Evolutionary conservation across 1,140 invertebrate genomes (phyloP).

Genomic region (Ditylenchus dipsaci): DNA sequence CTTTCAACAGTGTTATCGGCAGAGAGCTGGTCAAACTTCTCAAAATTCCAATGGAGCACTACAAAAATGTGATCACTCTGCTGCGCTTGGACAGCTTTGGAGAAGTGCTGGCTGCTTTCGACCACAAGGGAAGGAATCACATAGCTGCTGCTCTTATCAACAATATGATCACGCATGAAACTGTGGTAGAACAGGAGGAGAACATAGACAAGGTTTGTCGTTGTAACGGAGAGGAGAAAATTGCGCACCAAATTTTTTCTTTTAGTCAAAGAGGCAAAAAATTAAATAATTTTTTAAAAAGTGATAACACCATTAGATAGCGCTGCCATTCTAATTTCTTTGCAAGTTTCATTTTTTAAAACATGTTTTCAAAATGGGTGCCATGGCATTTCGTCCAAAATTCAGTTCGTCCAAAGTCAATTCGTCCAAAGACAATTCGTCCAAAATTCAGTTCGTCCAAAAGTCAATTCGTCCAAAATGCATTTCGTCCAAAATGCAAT

Average conservation of each 20-base stretch:
- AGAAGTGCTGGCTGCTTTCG: constrained; percentile 78
- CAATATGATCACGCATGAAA: constrained; percentile 79
- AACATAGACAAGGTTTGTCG: constrained; percentile 62
- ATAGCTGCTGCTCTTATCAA: constrained; percentile 80
- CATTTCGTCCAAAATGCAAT: too few relatives aligned
- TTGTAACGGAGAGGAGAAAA: neutral
- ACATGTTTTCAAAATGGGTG: too few relatives aligned
- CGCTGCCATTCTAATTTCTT: too few relatives aligned
- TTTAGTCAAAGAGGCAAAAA: too few relatives aligned
- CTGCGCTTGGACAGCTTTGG: constrained; percentile 74
- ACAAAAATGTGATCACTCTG: constrained; percentile 83
- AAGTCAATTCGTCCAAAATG: too few relatives aligned
- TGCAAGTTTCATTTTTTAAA: constrained; percentile 12
- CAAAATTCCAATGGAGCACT: constrained; percentile 85
- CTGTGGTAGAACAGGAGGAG: constrained; percentile 78
- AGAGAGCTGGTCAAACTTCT: constrained; percentile 85
- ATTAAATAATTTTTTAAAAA: too few relatives aligned
- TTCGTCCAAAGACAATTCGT: too few relatives aligned
- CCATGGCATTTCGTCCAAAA: neutral
- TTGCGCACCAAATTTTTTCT: too few relatives aligned
- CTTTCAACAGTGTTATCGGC: constrained; percentile 76
- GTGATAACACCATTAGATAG: too few relatives aligned
- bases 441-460: too few relatives aligned
- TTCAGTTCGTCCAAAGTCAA: too few relatives aligned
- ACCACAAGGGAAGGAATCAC: constrained; percentile 79